A percentile compares a stretch with the other conserved stretches of the same genome.
Conservation (phyloP, 2,113 vertebrate species). For the Eulemur macaco region DNA sequence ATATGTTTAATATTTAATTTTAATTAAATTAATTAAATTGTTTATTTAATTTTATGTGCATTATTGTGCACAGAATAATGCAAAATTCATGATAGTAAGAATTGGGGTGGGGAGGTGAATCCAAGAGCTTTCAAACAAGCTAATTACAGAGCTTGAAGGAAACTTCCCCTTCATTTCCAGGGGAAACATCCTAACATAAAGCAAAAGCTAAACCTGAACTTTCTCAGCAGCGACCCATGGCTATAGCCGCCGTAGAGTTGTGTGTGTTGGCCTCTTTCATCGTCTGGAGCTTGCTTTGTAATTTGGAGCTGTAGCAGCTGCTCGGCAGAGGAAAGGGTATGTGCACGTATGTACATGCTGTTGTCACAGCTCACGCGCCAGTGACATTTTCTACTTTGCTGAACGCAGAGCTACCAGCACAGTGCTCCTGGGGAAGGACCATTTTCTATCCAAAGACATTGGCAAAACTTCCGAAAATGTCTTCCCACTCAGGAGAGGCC, state of each 20-base stretch:
- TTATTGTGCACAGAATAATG: conserved; percentile 87
- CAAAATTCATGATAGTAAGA: conserved; percentile 87
- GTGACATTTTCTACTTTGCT: conserved; percentile 58
- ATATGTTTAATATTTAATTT: conserved; percentile 93
- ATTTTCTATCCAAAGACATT: background rate
- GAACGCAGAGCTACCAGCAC: background rate
- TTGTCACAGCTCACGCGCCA: conserved; percentile 1
- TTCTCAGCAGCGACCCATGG: conserved; percentile 31
- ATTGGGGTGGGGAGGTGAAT: conserved; percentile 68
- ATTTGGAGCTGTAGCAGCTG: conserved; percentile 52
- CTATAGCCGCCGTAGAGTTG: background rate
- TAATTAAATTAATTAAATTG: conserved; percentile 93
- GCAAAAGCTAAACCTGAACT: conserved; percentile 71
- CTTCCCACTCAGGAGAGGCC: background rate
- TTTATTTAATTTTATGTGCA: conserved; percentile 96
- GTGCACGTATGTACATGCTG: background rate
- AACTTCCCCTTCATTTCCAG: conserved; percentile 66
- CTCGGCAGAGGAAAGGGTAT: background rate
- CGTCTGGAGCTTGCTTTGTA: background rate
- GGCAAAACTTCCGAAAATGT: background rate
- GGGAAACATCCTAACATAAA: conserved; percentile 66
- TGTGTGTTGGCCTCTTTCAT: background rate
- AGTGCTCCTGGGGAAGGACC: background rate
- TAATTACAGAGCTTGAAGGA: conserved; percentile 83
- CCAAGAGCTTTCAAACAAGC: conserved; percentile 82